A percentile compares a stretch with the other conserved stretches of the same genome.
phyloP scores from a whole-genome alignment of 2,113 vertebrate genomes.

The Stegastes partitus region DNA sequence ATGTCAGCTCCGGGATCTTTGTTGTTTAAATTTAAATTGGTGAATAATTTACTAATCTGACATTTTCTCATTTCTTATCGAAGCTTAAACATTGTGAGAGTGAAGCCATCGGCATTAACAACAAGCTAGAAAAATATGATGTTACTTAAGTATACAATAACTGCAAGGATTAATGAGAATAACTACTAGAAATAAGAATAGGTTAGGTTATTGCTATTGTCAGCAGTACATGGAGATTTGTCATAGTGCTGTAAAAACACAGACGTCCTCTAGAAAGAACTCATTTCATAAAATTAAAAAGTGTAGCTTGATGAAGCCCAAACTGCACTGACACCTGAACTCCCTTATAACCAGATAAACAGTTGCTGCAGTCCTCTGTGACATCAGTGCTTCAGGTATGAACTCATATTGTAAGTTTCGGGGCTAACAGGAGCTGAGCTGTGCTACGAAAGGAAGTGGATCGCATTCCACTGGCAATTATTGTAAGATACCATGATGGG shows the following conservation, averaged over 20 bases:
- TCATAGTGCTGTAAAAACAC: background rate
- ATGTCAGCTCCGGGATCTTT: background rate
- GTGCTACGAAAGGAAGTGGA: slow-evolving; percentile 44
- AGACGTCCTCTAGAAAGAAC: no score
- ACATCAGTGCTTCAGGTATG: background rate
- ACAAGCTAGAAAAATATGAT: no score
- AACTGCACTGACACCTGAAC: background rate
- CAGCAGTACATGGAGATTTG: background rate
- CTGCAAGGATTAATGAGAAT: no score
- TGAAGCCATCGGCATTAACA: no score
- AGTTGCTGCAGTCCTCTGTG: background rate
- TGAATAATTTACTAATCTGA: background rate
- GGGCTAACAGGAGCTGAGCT: slow-evolving; percentile 20
- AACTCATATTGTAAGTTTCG: background rate
- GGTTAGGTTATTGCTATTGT: background rate
- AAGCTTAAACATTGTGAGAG: no score
- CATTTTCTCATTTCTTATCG: background rate
- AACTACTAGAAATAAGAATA: no score
- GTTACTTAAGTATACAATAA: no score
- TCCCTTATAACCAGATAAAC: background rate
- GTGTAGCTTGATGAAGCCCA: background rate
- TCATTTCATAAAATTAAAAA: no score
- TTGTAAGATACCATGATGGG: slow-evolving; percentile 67
- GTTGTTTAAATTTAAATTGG: background rate
- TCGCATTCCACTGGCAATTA: slow-evolving; percentile 74